Evolutionary conservation across 2,113 vertebrate species (phyloP).

Genomic region (Salvelinus fontinalis): DNA sequence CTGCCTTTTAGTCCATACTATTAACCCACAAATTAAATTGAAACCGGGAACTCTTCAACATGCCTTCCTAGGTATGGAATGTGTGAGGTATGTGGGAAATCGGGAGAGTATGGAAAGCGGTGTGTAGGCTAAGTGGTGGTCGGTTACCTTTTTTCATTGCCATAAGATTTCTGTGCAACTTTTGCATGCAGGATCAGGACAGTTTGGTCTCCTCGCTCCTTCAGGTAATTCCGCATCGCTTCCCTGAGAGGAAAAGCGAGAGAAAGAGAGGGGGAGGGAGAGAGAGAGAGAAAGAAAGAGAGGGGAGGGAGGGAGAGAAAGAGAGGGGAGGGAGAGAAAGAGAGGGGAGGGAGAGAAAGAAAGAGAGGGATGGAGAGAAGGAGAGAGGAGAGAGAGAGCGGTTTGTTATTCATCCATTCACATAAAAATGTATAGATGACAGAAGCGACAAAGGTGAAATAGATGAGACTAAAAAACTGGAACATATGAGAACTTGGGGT

Average conservation of each 20-base stretch:
- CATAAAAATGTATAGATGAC: background rate
- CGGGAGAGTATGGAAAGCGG: too few species aligned
- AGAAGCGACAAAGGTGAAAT: background rate
- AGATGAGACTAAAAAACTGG: background rate
- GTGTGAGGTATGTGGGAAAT: too few species aligned
- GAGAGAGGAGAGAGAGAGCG: background rate
- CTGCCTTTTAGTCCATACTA: too few species aligned
- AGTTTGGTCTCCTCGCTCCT: conserved; percentile 98
- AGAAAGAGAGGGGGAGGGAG: background rate
- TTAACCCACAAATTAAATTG: too few species aligned
- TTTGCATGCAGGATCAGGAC: conserved; percentile 99
- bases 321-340: background rate
- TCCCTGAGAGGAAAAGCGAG: conserved; percentile 75
- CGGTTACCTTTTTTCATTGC: conserved; percentile 93
- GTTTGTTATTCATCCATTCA: background rate
- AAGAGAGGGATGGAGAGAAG: background rate
- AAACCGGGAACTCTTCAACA: too few species aligned
- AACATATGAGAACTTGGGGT: background rate
- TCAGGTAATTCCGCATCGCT: conserved; percentile 99
- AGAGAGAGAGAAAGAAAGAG: background rate
- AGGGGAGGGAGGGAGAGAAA: background rate
- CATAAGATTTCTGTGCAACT: conserved; percentile 98
- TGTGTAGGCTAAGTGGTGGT: too few species aligned
- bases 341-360: background rate
- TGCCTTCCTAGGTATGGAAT: too few species aligned